Evolutionary conservation across 2,113 vertebrate species (phyloP).

Genomic region (Lepidiolamprologus cunningtoni): DNA sequence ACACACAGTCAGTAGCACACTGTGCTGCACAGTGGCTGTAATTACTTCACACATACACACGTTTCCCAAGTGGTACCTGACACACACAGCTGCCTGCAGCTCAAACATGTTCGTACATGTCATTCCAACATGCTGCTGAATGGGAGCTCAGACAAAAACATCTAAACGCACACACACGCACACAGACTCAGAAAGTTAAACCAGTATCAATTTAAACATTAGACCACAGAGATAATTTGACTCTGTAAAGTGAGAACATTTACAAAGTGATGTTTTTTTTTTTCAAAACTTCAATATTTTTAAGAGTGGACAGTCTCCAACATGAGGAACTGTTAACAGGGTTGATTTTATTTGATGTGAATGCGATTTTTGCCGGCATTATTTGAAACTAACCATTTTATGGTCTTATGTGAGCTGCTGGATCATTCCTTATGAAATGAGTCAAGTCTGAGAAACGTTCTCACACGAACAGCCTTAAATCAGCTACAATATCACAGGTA

Average conservation of each 20-base stretch:
- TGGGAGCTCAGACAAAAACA: background rate
- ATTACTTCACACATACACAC: background rate
- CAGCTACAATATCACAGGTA: background rate
- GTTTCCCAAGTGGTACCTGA: conserved; percentile 23
- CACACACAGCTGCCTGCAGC: conserved; percentile 28
- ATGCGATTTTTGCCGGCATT: background rate
- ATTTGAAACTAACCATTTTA: background rate
- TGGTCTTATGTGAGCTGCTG: background rate
- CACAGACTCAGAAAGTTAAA: background rate
- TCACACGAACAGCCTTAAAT: background rate
- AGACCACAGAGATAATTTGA: background rate
- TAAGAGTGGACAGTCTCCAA: background rate
- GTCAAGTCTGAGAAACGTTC: background rate
- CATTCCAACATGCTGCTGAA: conserved; percentile 44
- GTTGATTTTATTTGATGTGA: background rate
- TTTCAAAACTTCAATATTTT: background rate
- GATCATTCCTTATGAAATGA: background rate
- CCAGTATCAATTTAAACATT: background rate
- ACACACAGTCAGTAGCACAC: background rate
- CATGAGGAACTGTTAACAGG: background rate
- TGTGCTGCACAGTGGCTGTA: background rate
- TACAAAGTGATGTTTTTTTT: background rate
- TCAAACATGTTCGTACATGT: conserved; percentile 46
- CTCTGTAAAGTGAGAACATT: background rate
- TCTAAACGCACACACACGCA: background rate